Evolutionary conservation across 2,113 vertebrate species (phyloP).

Genomic region (Choloepus hoffmanni): DNA sequence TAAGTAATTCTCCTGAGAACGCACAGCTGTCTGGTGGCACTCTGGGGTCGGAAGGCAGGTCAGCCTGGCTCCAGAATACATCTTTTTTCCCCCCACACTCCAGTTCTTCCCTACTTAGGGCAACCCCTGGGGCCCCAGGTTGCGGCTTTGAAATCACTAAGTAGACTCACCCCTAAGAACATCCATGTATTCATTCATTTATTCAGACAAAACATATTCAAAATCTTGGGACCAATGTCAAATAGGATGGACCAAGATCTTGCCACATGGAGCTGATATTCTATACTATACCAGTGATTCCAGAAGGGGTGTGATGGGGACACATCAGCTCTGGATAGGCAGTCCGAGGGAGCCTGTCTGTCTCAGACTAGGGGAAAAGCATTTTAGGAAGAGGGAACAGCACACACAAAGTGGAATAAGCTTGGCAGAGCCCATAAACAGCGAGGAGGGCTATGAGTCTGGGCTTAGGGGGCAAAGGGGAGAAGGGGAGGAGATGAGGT

Average conservation of each 20-base stretch:
- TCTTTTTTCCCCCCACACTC: background rate
- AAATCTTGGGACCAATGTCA: background rate
- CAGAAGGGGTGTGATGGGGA: fast-evolving
- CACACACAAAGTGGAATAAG: background rate
- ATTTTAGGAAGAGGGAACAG: background rate
- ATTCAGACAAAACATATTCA: background rate
- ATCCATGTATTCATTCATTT: background rate
- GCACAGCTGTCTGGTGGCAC: fast-evolving
- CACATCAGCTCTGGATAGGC: background rate
- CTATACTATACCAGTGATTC: no score
- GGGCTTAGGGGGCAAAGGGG: background rate
- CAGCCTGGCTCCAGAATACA: background rate
- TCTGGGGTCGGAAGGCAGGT: background rate
- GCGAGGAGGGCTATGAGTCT: background rate
- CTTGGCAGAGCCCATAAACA: background rate
- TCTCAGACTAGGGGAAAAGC: background rate
- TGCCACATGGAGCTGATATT: fast-evolving
- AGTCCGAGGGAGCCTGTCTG: background rate
- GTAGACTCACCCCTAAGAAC: background rate
- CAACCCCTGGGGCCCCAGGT: background rate
- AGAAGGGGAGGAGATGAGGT: background rate
- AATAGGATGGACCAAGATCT: background rate
- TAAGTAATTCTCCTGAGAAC: background rate
- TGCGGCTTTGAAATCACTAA: no score
- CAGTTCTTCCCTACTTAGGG: background rate